phyloP scores from a whole-genome alignment of 2,113 vertebrate species.

The Malurus cyaneus region DNA sequence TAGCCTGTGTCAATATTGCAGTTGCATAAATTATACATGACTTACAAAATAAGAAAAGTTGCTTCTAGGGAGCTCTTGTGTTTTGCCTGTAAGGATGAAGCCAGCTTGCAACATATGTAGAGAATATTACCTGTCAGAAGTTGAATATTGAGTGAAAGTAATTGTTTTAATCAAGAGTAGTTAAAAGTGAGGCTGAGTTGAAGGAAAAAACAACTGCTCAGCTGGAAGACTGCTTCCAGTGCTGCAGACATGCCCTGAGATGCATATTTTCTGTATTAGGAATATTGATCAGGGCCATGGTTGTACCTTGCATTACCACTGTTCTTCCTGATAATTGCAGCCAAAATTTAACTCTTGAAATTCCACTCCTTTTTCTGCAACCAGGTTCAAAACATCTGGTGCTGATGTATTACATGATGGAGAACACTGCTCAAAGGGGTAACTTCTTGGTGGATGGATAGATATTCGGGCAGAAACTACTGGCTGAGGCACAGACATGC shows the following conservation, averaged over 20 bases:
- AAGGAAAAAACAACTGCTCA: neutral
- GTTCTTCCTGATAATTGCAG: neutral
- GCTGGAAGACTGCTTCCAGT: neutral
- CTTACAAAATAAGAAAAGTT: neutral
- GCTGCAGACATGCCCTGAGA: neutral
- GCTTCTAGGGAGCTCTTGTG: neutral
- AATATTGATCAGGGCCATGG: neutral
- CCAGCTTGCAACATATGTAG: neutral
- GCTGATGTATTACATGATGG: neutral
- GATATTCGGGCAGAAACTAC: neutral
- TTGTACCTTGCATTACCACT: neutral
- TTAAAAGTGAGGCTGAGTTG: neutral
- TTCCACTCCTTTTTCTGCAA: neutral
- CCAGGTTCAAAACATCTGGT: neutral
- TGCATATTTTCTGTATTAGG: neutral
- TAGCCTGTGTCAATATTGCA: neutral
- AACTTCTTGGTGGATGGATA: neutral
- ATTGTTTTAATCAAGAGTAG: neutral
- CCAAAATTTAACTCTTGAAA: neutral
- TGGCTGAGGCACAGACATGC: neutral
- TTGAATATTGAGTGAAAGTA: constrained; percentile 27
- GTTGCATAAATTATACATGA: neutral
- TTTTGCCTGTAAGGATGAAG: constrained; percentile 10
- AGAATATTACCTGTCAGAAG: constrained; percentile 31
- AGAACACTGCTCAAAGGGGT: neutral